These are phyloP conservation scores for Elysia chlorotica DNA, from an alignment of 1,140 invertebrate genomes.

Conservation along the genomic window DNA sequence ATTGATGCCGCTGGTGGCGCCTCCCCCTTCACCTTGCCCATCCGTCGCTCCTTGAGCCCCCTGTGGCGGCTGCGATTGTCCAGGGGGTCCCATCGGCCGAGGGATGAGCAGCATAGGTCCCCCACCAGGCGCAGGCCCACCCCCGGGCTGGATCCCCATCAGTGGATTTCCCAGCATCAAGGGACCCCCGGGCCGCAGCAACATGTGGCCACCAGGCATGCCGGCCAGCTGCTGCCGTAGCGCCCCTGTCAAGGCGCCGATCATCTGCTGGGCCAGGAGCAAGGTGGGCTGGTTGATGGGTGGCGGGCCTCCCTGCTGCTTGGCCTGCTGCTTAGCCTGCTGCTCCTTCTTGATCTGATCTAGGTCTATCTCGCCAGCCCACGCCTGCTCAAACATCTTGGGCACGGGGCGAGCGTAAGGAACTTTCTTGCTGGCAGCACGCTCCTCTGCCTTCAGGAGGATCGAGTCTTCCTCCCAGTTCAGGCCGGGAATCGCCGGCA, in stretches of 20 bases:
- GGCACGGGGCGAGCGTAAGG: conserved; percentile 96
- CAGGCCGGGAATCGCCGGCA: conserved; percentile 78
- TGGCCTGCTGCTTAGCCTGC: conserved; percentile 9
- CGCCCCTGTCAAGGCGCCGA: conserved; percentile 15
- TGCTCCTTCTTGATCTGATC: conserved; percentile 23
- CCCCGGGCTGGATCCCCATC: not conserved
- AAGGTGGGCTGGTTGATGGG: conserved; percentile 14
- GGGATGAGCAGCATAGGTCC: conserved; percentile 9
- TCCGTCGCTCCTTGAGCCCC: too few relatives aligned
- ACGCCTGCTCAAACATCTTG: conserved; percentile 92
- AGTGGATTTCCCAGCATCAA: not conserved
- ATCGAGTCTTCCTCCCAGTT: conserved; percentile 69
- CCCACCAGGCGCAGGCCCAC: not conserved
- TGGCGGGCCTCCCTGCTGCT: not conserved
- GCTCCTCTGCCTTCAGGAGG: conserved; percentile 67
- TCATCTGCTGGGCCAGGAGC: conserved; percentile 15
- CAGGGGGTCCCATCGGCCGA: too few relatives aligned
- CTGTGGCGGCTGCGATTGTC: too few relatives aligned
- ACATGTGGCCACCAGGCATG: not conserved
- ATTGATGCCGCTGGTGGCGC: too few relatives aligned
- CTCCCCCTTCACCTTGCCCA: too few relatives aligned
- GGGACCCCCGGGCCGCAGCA: not conserved
- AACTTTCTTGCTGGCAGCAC: conserved; percentile 61
- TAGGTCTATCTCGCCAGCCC: conserved; percentile 76
- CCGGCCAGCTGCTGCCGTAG: conserved; percentile 2